Conservation (phyloP, 2,797 vertebrate genomes). For the Liparis tanakae region DNA sequence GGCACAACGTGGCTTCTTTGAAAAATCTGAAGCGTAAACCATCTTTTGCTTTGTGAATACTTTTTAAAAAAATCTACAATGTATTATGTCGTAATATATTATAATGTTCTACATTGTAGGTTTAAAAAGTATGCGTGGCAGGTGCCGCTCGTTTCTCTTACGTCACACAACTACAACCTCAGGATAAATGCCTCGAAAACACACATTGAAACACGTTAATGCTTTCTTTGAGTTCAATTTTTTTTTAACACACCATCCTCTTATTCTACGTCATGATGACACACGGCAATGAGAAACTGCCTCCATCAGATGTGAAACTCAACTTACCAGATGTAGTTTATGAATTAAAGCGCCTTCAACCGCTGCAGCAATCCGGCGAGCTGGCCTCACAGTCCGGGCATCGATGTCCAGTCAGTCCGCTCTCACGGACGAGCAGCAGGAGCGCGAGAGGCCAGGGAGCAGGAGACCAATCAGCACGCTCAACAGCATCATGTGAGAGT, state of each 20-base stretch:
- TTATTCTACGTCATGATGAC: background rate
- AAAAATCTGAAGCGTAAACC: background rate
- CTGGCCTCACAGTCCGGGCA: slow-evolving; percentile 43
- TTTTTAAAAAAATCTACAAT: too few species aligned
- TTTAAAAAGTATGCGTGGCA: slow-evolving; percentile 2
- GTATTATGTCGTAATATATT: background rate
- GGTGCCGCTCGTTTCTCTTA: slow-evolving; percentile 29
- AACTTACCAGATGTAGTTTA: slow-evolving; percentile 73
- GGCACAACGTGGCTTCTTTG: background rate
- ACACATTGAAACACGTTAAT: background rate
- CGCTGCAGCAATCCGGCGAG: slow-evolving; percentile 41
- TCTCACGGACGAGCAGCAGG: slow-evolving; percentile 12
- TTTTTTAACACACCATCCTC: background rate
- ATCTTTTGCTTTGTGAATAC: background rate
- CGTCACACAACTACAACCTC: slow-evolving; percentile 26
- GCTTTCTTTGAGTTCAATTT: background rate
- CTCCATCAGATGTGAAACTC: slow-evolving; percentile 40
- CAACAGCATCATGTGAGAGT: slow-evolving; percentile 55
- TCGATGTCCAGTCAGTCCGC: slow-evolving; percentile 35
- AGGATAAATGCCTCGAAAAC: background rate
- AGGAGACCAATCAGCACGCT: slow-evolving; percentile 29
- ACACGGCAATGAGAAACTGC: slow-evolving; percentile 14
- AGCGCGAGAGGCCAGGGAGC: slow-evolving; percentile 26
- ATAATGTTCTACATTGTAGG: background rate
- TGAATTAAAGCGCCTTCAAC: slow-evolving; percentile 41